Base-by-base conservation (phyloP, 1,140 invertebrate genomes). In the Chelonus insularis region DNA sequence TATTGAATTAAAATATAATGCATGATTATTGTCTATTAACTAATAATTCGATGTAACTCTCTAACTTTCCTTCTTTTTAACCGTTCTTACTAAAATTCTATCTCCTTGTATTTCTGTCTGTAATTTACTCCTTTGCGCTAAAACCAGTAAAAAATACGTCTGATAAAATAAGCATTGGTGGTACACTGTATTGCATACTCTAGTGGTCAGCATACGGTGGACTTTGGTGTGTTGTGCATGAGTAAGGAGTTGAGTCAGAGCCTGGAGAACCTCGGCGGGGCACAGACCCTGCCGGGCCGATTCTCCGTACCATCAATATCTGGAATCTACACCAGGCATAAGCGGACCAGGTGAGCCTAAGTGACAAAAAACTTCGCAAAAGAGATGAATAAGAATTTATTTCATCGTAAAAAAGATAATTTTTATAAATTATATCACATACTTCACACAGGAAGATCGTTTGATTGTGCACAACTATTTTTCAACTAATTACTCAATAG, bases 231-330 rank as follows among this genome's bases (percentile, higher is more conserved):
- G 67, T 81, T 81, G 70, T 82, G 80, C 79, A 82, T 82, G 80
- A 81, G 78, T 82, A 82, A 82, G 80, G 79, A 81, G 79, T 81
- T 84, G 78, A 83, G 82, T 82, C 80, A 82, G 72, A 83, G 81
- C 76, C 79, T 84, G 74, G 82, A 83, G 76, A 83, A 83, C 73
- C 81, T 84, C 79, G 83, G 79, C 62, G 81, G 82, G 79, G 80
- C 80, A 48, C 82, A 84, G 71, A 83, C 81, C 80, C 79, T 83
- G 72, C 79, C 80, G 75, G 79, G 79, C 67, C 81, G 82, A 68
- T 82, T 83, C 67, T 81, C 81, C 55, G 79, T 82, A 66, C 77
- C 80, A 41, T 82, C 80, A 73, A 82, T 84, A 75, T 83, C 82
- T 72, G 82, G 82, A 72, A 83, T 84, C 78, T 81, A 84, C 82